Conservation (phyloP, 2,113 vertebrate species). For the Chrysemys picta region DNA sequence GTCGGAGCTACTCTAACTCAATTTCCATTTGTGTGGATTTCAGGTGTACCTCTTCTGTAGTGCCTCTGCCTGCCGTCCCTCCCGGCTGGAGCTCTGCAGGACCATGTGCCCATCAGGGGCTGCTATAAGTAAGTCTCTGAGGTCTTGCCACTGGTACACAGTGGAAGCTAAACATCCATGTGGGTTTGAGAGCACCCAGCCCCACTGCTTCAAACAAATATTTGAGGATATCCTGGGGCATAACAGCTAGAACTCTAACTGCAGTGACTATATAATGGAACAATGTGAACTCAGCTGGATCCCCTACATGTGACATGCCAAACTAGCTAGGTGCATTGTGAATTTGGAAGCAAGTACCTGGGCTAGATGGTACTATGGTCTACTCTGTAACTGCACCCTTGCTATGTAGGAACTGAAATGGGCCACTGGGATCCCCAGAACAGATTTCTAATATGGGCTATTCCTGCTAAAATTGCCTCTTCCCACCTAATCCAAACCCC, state of each 20-base stretch:
- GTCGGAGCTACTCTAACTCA: background rate
- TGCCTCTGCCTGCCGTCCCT: conserved; percentile 11
- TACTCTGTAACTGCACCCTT: background rate
- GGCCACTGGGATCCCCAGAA: background rate
- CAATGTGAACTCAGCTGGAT: background rate
- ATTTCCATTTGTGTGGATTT: background rate
- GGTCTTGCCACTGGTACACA: background rate
- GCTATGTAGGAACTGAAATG: background rate
- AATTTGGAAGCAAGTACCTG: background rate
- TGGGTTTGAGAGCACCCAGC: background rate
- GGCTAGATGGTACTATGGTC: background rate
- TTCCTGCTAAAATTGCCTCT: background rate
- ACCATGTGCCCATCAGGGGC: background rate
- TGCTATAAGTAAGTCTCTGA: conserved; percentile 11
- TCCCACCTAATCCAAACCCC: background rate
- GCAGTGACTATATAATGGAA: too few relatives aligned
- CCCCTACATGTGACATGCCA: too few relatives aligned
- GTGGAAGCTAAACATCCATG: fast-evolving
- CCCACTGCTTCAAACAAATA: background rate
- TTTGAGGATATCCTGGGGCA: background rate
- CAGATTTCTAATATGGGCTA: background rate
- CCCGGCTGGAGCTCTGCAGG: background rate
- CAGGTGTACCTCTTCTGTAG: conserved; percentile 66
- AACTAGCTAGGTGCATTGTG: background rate
- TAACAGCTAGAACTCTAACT: background rate